Evolutionary conservation across 2,888 invertebrate genomes (phyloP), one percentile per base, ranked within the genome.

Genomic region (Noctuana brunneofusca): DNA sequence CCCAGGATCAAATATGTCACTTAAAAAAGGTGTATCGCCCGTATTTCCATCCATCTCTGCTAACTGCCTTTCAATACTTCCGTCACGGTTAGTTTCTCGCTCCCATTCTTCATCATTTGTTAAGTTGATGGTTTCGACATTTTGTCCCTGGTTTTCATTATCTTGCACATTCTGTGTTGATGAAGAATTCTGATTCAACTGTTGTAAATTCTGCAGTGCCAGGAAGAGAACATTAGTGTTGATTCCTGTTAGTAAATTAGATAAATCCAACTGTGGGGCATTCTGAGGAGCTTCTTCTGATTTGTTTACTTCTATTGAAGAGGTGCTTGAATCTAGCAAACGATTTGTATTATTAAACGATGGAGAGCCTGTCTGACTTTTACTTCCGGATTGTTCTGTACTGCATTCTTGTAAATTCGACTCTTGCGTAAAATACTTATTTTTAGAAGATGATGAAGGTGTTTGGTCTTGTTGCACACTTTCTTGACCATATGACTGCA

Each of bases 1-100:
- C n/a, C n/a, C n/a, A n/a, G n/a, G n/a, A n/a, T n/a, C n/a, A n/a
- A 92, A 92, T 68, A 92, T 91, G 67, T 92, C 92, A 68, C 88
- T 85, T 75, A 92, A 76, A 81, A 90, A 91, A 68, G 90, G 89
- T 49, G 90, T 89, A 35, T 87, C 86, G 1, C 80, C 82, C n/a
- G 85, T 78, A 58, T 75, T 76, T 2, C 90, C 87, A 68, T 90
- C 88, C 68, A 90, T 63, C 64, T 73, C 78, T 68, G 86, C 78
- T 27, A 90, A 71, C 68, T 87, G 81, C 55, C 84, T 79, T 66
- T 91, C 90, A 60, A 89, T 89, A 64, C 83, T 87, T 32, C 82
- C 86, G 49, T 87, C 91, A 66, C 76, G 73, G 53, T 80, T 79
- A 1, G 89, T 84, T 72, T 89, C 91, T 59, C 80, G 84, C 65